Conservation (phyloP, 2,888 invertebrate species). For the Oxyteleia sp. region DNA sequence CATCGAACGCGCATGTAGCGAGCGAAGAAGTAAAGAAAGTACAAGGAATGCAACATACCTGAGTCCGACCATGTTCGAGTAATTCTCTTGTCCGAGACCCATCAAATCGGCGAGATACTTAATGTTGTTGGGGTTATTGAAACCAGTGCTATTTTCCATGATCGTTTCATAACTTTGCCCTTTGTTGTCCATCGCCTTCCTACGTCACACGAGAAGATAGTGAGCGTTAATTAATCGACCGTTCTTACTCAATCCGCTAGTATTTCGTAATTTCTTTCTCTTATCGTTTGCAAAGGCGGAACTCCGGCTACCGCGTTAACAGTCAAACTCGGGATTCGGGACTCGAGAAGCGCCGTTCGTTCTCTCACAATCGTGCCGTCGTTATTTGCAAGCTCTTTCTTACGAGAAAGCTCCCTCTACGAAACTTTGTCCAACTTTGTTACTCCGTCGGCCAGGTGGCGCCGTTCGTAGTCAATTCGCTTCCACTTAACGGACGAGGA, state of each 20-base stretch:
- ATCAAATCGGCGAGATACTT: constrained; percentile 93
- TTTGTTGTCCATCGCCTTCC: constrained; percentile 94
- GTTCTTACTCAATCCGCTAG: constrained; percentile 9
- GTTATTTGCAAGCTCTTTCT: too few species aligned
- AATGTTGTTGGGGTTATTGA: constrained; percentile 96
- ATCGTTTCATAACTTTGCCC: constrained; percentile 94
- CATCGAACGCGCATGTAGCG: too few species aligned
- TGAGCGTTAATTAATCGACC: constrained; percentile 51
- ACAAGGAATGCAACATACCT: constrained; percentile 90
- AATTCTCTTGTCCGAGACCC: constrained; percentile 91
- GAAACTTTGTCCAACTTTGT: too few species aligned
- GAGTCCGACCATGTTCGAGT: constrained; percentile 91
- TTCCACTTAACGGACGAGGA: too few species aligned
- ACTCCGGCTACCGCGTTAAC: constrained; percentile 85
- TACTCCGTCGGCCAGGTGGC: constrained; percentile 67
- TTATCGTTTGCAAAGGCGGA: constrained; percentile 63
- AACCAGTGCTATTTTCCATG: constrained; percentile 94
- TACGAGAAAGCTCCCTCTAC: too few species aligned
- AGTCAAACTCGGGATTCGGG: constrained; percentile 81
- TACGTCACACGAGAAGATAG: constrained; percentile 86
- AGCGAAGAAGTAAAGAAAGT: too few species aligned
- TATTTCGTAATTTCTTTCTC: not conserved
- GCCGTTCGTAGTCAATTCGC: too few species aligned
- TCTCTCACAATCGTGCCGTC: too few species aligned
- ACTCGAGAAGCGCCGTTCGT: too few species aligned